Percentiles rank a stretch among this genome's conserved stretches.
Evolutionary conservation across 2,113 vertebrate genomes (phyloP).

Genomic region (Gymnocephalus cernua): DNA sequence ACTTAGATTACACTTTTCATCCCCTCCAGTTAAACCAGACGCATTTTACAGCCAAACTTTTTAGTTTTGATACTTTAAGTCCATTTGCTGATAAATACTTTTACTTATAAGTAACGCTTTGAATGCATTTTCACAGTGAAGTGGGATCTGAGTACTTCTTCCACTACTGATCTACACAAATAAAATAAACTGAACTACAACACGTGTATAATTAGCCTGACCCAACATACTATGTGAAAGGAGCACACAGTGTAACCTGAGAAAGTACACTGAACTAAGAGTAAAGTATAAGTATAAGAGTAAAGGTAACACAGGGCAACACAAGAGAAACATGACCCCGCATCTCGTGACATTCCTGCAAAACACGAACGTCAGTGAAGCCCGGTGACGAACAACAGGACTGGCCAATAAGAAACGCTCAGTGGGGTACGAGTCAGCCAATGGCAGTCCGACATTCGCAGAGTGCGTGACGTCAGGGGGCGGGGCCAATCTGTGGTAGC

Average conservation of each 20-base stretch:
- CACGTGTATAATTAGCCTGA: background rate
- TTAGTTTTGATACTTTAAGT: no score
- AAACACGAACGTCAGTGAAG: constrained; percentile 3
- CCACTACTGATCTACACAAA: no score
- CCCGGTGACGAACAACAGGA: background rate
- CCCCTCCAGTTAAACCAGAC: no score
- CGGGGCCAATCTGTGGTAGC: background rate
- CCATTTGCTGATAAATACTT: no score
- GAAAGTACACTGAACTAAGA: no score
- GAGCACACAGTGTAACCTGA: background rate
- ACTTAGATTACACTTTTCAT: no score
- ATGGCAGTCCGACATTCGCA: constrained; percentile 9
- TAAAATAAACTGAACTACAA: background rate
- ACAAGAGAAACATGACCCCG: constrained; percentile 62
- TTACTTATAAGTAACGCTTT: no score
- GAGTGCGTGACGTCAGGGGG: background rate
- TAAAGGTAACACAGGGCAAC: background rate
- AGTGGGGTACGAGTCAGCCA: background rate
- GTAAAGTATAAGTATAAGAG: no score
- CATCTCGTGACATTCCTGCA: constrained; percentile 78
- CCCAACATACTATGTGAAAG: background rate
- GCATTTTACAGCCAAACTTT: no score
- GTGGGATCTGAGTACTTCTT: no score
- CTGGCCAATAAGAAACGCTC: constrained; percentile 58
- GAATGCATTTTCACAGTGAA: no score